These are phyloP conservation scores for Volucella bombylans DNA, from an alignment of 2,888 invertebrate species.

Conservation along the genomic window DNA sequence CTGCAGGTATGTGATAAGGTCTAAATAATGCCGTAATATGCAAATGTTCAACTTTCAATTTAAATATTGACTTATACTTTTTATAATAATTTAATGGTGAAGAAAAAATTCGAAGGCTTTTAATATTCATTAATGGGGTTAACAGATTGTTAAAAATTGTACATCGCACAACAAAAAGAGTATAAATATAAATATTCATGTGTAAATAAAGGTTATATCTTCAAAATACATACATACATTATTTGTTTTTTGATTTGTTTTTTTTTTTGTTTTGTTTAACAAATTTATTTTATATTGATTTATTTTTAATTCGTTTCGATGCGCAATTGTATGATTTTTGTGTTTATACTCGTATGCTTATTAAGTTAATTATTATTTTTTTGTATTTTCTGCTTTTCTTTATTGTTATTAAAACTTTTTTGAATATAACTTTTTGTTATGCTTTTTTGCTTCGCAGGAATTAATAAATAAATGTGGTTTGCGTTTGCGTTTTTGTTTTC, in stretches of 20 bases:
- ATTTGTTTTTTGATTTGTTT: constrained; percentile 21
- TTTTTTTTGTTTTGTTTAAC: constrained; percentile 17
- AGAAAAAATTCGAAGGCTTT: constrained; percentile 49
- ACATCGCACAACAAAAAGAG: constrained; percentile 57
- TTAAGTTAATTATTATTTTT: constrained; percentile 19
- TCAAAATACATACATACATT: constrained; percentile 16
- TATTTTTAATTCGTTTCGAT: constrained; percentile 58
- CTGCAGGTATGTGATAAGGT: constrained; percentile 7
- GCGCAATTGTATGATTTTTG: constrained; percentile 66
- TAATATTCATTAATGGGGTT: constrained; percentile 18
- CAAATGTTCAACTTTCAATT: constrained; percentile 31
- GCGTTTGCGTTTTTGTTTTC: constrained; percentile 8
- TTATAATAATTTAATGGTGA: constrained; percentile 32
- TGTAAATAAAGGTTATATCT: constrained; percentile 63
- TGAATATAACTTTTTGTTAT: constrained; percentile 30
- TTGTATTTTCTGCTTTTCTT: neutral
- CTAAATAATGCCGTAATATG: constrained; percentile 45
- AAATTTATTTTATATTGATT: constrained; percentile 1
- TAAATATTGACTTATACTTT: neutral
- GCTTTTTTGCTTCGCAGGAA: constrained; percentile 21
- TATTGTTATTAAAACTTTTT: constrained; percentile 22
- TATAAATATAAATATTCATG: constrained; percentile 54
- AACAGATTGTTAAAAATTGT: constrained; percentile 50
- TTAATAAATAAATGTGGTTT: constrained; percentile 35
- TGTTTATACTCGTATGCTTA: constrained; percentile 40